Evolutionary conservation across 2,797 vertebrate genomes (phyloP).

Genomic region (Enoplosus armatus): DNA sequence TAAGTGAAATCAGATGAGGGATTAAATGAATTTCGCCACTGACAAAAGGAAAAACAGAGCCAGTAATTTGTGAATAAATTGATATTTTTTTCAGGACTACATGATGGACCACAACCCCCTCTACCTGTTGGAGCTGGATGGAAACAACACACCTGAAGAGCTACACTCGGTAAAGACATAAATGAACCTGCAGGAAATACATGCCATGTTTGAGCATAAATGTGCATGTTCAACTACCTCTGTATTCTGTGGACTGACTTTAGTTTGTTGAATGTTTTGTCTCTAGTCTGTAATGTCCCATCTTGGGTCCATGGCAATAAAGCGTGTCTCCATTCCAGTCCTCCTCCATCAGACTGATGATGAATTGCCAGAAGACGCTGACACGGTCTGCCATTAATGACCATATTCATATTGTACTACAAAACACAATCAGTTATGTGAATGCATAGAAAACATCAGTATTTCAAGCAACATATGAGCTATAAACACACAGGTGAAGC

Average conservation of each 20-base stretch:
- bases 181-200: not conserved
- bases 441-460: not conserved
- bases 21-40: not conserved
- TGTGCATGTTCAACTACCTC: not conserved
- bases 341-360: constrained; percentile 85
- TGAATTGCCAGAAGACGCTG: constrained; percentile 74
- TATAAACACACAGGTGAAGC: not conserved
- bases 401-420: constrained; percentile 1
- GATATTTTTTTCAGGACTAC: constrained; percentile 83
- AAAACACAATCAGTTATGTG: not conserved
- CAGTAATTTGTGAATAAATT: not conserved
- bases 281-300: constrained; percentile 85
- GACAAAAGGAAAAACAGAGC: not conserved
- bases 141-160: constrained; percentile 86
- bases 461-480: not conserved
- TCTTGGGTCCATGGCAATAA: constrained; percentile 89
- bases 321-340: constrained; percentile 83
- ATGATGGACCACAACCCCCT: constrained; percentile 88
- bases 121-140: constrained; percentile 91
- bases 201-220: not conserved
- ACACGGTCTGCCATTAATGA: constrained; percentile 80
- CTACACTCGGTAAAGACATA: constrained; percentile 83
- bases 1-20: not conserved
- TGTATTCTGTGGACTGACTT: not conserved
- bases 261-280: constrained; percentile 9